A percentile compares a stretch with the other conserved stretches of the same genome.
Conservation (phyloP, 2,888 invertebrate species). For the Scaptomyza flava region DNA sequence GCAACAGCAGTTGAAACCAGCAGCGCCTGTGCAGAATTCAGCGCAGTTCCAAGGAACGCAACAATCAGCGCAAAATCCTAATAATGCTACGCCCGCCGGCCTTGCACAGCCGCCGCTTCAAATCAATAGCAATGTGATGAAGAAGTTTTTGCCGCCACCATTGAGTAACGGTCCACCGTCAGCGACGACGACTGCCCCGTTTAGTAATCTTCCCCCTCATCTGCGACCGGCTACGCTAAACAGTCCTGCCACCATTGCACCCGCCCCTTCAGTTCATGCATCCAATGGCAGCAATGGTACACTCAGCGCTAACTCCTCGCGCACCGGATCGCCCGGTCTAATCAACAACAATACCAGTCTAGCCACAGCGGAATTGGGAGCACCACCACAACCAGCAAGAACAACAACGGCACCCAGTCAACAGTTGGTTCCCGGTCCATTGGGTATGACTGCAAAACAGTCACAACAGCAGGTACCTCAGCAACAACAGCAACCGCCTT, state of each 20-base stretch:
- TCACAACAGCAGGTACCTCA: slow-evolving; percentile 1
- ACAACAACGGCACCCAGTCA: slow-evolving; percentile 5
- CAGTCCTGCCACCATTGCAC: slow-evolving; percentile 44
- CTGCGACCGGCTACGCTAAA: slow-evolving; percentile 65
- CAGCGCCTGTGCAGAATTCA: slow-evolving; percentile 30
- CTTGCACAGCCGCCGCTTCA: slow-evolving; percentile 33
- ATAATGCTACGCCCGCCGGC: slow-evolving; percentile 30
- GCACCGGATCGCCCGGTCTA: slow-evolving; percentile 82
- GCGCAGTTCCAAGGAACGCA: slow-evolving; percentile 37
- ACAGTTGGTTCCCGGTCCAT: slow-evolving; percentile 26
- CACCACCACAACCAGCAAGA: slow-evolving; percentile 16
- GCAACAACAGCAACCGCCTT: neutral
- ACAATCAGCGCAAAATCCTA: slow-evolving; percentile 29
- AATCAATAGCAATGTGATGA: slow-evolving; percentile 55
- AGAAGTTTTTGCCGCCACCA: slow-evolving; percentile 61
- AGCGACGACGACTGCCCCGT: slow-evolving; percentile 9
- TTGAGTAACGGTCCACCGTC: slow-evolving; percentile 20
- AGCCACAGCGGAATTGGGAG: slow-evolving; percentile 8
- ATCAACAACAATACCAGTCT: slow-evolving; percentile 3
- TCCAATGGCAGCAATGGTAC: slow-evolving; percentile 75
- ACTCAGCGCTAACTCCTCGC: slow-evolving; percentile 82
- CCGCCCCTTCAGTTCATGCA: slow-evolving; percentile 14
- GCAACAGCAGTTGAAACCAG: slow-evolving; percentile 44
- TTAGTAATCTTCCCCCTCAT: slow-evolving; percentile 51
- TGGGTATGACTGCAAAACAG: slow-evolving; percentile 16